phyloP scores from a whole-genome alignment of 1,140 invertebrate species.

The Lanistes nyassanus region DNA sequence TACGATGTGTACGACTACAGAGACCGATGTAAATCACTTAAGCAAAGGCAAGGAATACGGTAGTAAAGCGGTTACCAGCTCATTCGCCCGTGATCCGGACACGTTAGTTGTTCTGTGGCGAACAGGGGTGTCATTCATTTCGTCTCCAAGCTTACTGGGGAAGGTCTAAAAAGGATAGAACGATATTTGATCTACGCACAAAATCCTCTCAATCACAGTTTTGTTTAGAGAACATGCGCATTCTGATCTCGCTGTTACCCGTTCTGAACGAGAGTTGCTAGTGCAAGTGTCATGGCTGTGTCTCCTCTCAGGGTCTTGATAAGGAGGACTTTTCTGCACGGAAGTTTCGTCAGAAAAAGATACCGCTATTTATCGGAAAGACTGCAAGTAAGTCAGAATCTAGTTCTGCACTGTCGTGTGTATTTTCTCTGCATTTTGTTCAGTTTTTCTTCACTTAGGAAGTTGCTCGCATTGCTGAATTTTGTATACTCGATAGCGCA shows the following conservation, averaged over 20 bases:
- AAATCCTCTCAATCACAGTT: no score
- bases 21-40: no score
- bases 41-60: no score
- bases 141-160: no score
- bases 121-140: no score
- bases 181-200: no score
- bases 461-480: background rate
- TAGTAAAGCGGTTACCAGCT: no score
- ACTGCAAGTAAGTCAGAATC: constrained; percentile 13
- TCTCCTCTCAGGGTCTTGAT: constrained; percentile 19
- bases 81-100: no score
- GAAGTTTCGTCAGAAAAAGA: constrained; percentile 16
- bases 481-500: background rate
- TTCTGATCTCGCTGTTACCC: constrained; percentile 3
- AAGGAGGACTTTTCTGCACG: constrained; percentile 19
- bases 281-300: constrained; percentile 21
- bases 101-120: no score
- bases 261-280: constrained; percentile 1
- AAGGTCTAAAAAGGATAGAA: no score
- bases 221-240: background rate
- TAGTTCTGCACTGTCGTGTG: background rate
- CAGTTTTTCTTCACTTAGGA: constrained; percentile 7
- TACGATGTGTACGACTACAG: no score
- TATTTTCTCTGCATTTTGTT: background rate
- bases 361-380: constrained; percentile 19